Conservation (phyloP, 2,888 invertebrate genomes). For the Ecdyonurus torrentis region DNA sequence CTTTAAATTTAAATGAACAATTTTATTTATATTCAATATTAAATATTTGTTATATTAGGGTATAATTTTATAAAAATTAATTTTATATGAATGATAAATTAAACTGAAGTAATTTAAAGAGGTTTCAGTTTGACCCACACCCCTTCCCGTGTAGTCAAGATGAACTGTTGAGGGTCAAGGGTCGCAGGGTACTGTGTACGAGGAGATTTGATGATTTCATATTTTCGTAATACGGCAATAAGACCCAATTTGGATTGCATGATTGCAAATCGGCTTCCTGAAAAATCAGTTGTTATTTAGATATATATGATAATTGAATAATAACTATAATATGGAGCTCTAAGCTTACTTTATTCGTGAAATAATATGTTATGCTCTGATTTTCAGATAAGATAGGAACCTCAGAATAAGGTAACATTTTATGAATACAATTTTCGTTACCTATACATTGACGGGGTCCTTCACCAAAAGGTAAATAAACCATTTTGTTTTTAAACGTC, state of each 20-base stretch:
- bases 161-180: constrained; percentile 8
- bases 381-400: not conserved
- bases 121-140: not conserved
- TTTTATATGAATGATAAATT: too few relatives aligned
- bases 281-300: too few relatives aligned
- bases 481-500: constrained; percentile 22
- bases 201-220: constrained; percentile 11
- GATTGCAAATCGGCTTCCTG: constrained; percentile 36
- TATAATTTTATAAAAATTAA: too few relatives aligned
- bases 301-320: too few relatives aligned
- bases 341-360: too few relatives aligned
- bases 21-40: too few relatives aligned
- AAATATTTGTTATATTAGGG: too few relatives aligned
- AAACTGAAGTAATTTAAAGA: too few relatives aligned
- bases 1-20: too few relatives aligned
- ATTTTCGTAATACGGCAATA: constrained; percentile 27
- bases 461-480: constrained; percentile 36
- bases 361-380: too few relatives aligned
- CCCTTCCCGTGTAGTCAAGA: not conserved
- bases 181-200: constrained; percentile 14
- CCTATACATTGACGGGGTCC: constrained; percentile 38
- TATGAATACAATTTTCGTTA: constrained; percentile 17
- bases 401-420: not conserved
- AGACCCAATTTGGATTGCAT: constrained; percentile 36
- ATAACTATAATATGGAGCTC: too few relatives aligned